Evolutionary conservation across 2,797 vertebrate species (phyloP).

Genomic region (Harpagifer antarcticus): DNA sequence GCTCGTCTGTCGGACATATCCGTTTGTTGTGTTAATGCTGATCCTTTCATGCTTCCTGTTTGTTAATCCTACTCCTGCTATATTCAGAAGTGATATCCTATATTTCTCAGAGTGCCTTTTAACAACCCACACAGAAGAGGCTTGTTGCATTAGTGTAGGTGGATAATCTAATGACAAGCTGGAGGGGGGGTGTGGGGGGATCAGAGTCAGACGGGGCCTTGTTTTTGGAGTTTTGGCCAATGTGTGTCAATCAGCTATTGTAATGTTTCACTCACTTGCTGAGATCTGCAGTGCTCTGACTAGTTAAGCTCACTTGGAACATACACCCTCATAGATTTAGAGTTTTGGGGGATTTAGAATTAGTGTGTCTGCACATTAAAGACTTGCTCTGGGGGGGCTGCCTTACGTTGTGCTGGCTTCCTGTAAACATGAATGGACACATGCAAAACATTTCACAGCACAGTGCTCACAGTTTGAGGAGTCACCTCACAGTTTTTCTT

Average conservation of each 20-base stretch:
- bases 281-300: neutral
- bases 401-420: neutral
- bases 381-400: neutral
- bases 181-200: no score
- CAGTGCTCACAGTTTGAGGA: neutral
- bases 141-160: constrained; percentile 13
- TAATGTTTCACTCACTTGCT: neutral
- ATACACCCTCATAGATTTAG: neutral
- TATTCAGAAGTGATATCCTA: neutral
- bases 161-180: neutral
- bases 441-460: neutral
- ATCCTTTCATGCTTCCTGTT: constrained; percentile 1
- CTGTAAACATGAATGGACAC: constrained; percentile 1
- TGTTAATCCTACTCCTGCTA: constrained; percentile 6
- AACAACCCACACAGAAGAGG: neutral
- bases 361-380: no score
- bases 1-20: constrained; percentile 2
- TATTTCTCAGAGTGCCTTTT: constrained; percentile 9
- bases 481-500: neutral
- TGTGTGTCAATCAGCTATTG: neutral
- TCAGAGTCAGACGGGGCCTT: neutral
- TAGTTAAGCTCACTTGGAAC: neutral
- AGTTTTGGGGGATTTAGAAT: neutral
- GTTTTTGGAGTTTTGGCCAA: neutral
- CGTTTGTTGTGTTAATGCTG: constrained; percentile 1